Conservation (phyloP, 1,140 invertebrate genomes). For the Dryas iulia region DNA sequence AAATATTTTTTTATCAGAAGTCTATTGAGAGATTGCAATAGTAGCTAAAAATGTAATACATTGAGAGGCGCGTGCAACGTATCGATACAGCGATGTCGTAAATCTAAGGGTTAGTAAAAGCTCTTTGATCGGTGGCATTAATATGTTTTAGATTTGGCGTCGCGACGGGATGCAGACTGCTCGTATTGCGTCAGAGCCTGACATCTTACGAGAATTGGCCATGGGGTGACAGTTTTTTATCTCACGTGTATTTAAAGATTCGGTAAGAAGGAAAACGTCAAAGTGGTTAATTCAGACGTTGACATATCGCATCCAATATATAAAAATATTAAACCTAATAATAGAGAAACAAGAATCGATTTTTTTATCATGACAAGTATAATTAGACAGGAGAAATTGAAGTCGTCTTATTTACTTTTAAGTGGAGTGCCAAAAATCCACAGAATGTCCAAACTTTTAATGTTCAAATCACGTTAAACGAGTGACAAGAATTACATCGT, state of each 20-base stretch:
- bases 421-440: slow-evolving; percentile 54
- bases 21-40: neutral
- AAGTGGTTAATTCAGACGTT: slow-evolving; percentile 45
- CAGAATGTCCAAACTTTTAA: slow-evolving; percentile 65
- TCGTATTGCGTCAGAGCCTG: slow-evolving; percentile 57
- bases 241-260: slow-evolving; percentile 45
- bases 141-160: slow-evolving; percentile 69
- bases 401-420: slow-evolving; percentile 37
- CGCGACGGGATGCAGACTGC: slow-evolving; percentile 57
- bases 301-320: slow-evolving; percentile 30
- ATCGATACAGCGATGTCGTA: slow-evolving; percentile 43
- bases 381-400: slow-evolving; percentile 43
- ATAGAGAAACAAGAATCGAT: slow-evolving; percentile 27
- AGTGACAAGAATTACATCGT: slow-evolving; percentile 64
- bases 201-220: slow-evolving; percentile 52
- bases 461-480: slow-evolving; percentile 53
- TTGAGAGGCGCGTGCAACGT: slow-evolving; percentile 35
- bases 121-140: slow-evolving; percentile 69
- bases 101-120: slow-evolving; percentile 55
- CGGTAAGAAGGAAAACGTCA: slow-evolving; percentile 41
- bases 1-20: too few relatives aligned
- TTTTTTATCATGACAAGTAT: slow-evolving; percentile 34
- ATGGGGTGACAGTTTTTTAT: slow-evolving; percentile 51
- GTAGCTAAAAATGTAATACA: slow-evolving; percentile 15
- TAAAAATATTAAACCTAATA: slow-evolving; percentile 24